phyloP scores from a whole-genome alignment of 2,888 invertebrate species.

The Phyllotreta striolata region DNA sequence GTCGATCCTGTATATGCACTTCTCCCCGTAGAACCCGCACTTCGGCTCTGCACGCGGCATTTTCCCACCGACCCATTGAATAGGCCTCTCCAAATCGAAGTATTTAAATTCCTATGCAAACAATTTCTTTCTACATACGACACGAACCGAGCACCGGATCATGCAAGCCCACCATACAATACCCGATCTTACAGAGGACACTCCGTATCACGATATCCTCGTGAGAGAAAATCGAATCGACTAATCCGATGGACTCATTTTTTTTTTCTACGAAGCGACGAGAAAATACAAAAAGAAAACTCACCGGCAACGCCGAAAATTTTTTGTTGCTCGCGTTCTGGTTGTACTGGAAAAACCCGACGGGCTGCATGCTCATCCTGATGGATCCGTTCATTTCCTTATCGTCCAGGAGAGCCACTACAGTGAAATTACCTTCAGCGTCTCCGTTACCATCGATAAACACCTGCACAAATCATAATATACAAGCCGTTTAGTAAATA shows the following conservation, averaged over 20 bases:
- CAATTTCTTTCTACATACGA: neutral
- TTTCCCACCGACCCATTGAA: slow-evolving; percentile 80
- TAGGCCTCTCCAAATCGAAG: slow-evolving; percentile 68
- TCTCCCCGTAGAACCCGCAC: slow-evolving; percentile 84
- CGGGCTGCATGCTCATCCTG: slow-evolving; percentile 78
- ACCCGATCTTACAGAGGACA: too few species aligned
- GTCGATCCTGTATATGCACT: slow-evolving; percentile 74
- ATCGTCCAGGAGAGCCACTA: slow-evolving; percentile 78
- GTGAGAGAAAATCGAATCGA: too few species aligned
- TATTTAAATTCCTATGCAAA: slow-evolving; percentile 68
- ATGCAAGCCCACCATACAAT: too few species aligned
- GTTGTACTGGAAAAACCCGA: slow-evolving; percentile 78
- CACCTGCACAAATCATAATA: slow-evolving; percentile 63
- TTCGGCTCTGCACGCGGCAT: slow-evolving; percentile 80
- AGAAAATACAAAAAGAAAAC: slow-evolving; percentile 47
- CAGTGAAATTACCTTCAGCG: slow-evolving; percentile 91
- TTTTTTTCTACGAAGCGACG: neutral
- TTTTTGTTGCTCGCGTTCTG: slow-evolving; percentile 60
- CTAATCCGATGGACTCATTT: too few species aligned
- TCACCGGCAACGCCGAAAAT: slow-evolving; percentile 69
- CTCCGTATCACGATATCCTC: too few species aligned
- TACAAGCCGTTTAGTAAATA: too few species aligned
- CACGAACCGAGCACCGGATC: too few species aligned
- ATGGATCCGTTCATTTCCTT: slow-evolving; percentile 63
- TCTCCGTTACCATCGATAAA: slow-evolving; percentile 89